Evolutionary conservation across 1,140 invertebrate species (phyloP).

Genomic region (Meloidogyne floridensis): DNA sequence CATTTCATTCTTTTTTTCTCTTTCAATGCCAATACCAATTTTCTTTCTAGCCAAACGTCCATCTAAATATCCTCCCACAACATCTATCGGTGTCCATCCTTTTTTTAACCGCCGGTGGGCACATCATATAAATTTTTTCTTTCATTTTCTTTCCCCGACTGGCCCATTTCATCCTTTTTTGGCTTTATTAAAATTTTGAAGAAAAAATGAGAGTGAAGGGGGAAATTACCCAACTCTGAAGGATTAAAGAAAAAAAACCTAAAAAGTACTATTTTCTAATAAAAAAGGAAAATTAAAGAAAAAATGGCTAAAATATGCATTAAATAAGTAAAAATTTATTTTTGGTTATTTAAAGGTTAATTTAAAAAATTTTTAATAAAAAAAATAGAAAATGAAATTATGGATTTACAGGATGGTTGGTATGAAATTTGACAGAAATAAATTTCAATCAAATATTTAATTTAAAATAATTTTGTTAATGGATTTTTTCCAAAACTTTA

Average conservation of each 20-base stretch:
- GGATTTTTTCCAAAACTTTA: background rate
- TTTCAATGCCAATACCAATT: background rate
- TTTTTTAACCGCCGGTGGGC: background rate
- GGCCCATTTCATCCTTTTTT: background rate
- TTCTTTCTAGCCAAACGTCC: background rate
- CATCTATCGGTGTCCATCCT: background rate
- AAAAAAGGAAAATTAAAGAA: background rate
- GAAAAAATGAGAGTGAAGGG: background rate
- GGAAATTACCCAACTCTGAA: background rate
- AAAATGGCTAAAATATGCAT: no score
- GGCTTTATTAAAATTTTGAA: constrained; percentile 6
- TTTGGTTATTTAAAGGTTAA: no score
- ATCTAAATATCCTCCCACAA: background rate
- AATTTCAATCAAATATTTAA: no score
- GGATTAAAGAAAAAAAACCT: background rate
- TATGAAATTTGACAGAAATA: no score
- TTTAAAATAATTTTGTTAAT: constrained; percentile 10
- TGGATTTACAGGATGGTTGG: no score
- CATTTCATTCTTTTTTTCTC: background rate
- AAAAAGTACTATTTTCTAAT: background rate
- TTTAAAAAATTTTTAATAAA: no score
- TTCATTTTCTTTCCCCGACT: background rate
- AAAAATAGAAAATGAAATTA: no score
- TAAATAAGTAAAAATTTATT: no score
- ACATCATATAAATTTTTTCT: constrained; percentile 2